A percentile compares a stretch with the other conserved stretches of the same genome.
Evolutionary conservation across 1,140 invertebrate genomes (phyloP).

Genomic region (Drosophila sp.): DNA sequence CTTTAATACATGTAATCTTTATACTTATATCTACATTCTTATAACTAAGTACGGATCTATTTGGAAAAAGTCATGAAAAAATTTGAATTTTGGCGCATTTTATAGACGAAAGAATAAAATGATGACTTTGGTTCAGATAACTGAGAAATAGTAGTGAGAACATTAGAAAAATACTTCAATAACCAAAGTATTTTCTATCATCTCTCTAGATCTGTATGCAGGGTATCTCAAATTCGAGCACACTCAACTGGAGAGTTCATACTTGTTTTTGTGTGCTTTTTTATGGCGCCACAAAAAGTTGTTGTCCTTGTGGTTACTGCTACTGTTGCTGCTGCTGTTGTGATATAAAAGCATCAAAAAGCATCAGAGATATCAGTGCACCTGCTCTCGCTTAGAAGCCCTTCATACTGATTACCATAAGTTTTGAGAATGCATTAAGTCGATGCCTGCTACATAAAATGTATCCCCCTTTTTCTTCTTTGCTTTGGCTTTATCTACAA

Average conservation of each 20-base stretch:
- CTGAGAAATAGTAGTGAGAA: too few species aligned
- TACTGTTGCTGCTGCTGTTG: slow-evolving; percentile 17
- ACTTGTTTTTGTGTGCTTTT: slow-evolving; percentile 21
- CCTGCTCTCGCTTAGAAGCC: slow-evolving; percentile 17
- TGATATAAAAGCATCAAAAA: slow-evolving; percentile 19
- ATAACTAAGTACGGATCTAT: too few species aligned
- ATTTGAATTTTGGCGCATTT: too few species aligned
- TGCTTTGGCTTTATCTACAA: background rate
- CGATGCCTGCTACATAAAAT: slow-evolving; percentile 13
- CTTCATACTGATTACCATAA: slow-evolving; percentile 41
- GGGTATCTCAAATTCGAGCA: background rate
- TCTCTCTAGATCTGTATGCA: too few species aligned
- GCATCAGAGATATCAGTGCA: slow-evolving; percentile 11
- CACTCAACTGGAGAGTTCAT: background rate
- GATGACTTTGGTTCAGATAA: too few species aligned
- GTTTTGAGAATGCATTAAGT: slow-evolving; percentile 20
- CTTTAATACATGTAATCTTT: too few species aligned
- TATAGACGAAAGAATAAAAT: too few species aligned
- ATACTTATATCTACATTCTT: too few species aligned
- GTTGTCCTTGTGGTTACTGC: background rate
- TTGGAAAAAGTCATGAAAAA: too few species aligned
- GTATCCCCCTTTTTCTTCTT: slow-evolving; percentile 2
- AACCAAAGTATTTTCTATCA: too few species aligned
- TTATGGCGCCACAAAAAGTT: slow-evolving; percentile 27
- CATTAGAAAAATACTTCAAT: too few species aligned